Evolutionary conservation across 2,113 vertebrate genomes (phyloP), one percentile per base, ranked within the genome.

Genomic region (Ancistrus triradiatus): DNA sequence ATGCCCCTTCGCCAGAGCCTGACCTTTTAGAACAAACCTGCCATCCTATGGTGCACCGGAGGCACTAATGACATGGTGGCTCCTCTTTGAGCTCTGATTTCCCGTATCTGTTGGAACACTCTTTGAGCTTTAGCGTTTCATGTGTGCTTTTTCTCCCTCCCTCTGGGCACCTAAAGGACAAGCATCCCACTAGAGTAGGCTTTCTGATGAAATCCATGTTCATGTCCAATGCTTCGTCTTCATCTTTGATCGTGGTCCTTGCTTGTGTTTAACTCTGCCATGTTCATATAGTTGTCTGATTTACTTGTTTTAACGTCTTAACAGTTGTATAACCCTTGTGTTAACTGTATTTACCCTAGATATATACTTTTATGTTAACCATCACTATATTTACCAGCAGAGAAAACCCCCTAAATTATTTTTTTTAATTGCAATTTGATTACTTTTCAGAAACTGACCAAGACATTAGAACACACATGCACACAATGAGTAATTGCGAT

Each of bases 21-120:
- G 70, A 73, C 70, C 70, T 73, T 70, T 73, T 49, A 58, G 35
- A 73, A 63, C 31, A 33, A 60, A 42, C 60, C 40, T 19, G 9
- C 40, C 37, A 2, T 28, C 65, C 65, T 31, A 48, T 1, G n/a
- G 70, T 33, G 49, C 57, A 59, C 21, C 22, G 31, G 52, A 47
- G 61, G 47, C 24, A 8, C 24, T 38, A 21, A 24, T 47, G 59
- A 53, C 65, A 14, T 9, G 18, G 31, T 8, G 31, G 22, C 51
- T 46, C 35, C 63, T 62, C 57, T 50, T 58, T 24, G 21, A 47
- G 52, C 59, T 73, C 44, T 55, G 25, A 63, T 68, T 63, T 57
- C 53, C 48, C n/a, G 19, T 51, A 56, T 59, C 38, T 63, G 17
- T 37, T 28, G 37, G n/a, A 19, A 18, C n/a, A 47, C 68, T 65